These are phyloP conservation scores for Drosophila pegasa DNA, from an alignment of 2,888 invertebrate genomes.

Conservation along the genomic window DNA sequence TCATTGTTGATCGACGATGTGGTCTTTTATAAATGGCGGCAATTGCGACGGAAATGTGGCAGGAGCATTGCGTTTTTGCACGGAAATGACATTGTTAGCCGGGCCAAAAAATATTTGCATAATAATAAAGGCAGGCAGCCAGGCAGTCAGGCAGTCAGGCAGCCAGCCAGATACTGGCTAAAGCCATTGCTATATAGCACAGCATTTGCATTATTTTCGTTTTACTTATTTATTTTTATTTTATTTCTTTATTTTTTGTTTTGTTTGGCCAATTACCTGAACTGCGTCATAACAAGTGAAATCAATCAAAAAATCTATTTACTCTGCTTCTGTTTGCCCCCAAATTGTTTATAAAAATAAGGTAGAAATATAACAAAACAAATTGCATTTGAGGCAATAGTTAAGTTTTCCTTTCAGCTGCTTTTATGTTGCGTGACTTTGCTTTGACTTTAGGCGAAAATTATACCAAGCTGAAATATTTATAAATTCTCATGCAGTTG, in stretches of 20 bases:
- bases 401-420: constrained; percentile 6
- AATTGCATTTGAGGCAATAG: constrained; percentile 11
- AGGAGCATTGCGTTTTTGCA: constrained; percentile 59
- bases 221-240: too few species aligned
- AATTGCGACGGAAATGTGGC: constrained; percentile 76
- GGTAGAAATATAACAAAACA: neutral
- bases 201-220: constrained; percentile 61
- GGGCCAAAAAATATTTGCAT: constrained; percentile 66
- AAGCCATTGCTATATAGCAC: constrained; percentile 16
- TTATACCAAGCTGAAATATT: constrained; percentile 59
- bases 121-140: constrained; percentile 65
- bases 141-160: constrained; percentile 25
- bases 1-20: constrained; percentile 57
- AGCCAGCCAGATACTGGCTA: constrained; percentile 6
- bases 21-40: constrained; percentile 72
- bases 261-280: constrained; percentile 67
- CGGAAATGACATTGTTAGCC: constrained; percentile 81
- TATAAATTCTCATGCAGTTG: constrained; percentile 57
- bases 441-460: constrained; percentile 39
- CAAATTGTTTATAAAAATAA: neutral
- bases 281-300: constrained; percentile 42
- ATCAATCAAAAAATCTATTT: constrained; percentile 63
- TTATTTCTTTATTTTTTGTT: constrained; percentile 26
- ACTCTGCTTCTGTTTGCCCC: constrained; percentile 31
- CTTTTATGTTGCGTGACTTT: constrained; percentile 3